Evolutionary conservation across 2,797 vertebrate species (phyloP), one percentile per base, ranked within the genome.

Genomic region (Crocodylus rhombifer): DNA sequence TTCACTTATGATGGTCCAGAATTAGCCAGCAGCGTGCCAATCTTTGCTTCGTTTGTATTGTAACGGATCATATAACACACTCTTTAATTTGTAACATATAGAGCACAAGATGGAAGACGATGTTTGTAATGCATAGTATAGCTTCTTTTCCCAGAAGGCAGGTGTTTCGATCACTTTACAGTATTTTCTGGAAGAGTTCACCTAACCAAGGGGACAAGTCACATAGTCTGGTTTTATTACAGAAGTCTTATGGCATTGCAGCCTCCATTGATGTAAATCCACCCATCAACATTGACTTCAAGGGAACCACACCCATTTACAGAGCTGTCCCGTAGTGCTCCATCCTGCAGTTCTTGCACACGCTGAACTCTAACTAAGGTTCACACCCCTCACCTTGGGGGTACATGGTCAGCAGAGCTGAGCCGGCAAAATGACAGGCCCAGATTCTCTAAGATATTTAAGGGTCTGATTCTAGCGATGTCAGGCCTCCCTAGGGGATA

Each of bases 181-280:
- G 95, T 94, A 94, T 85, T 97, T 95, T 88, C 91, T 91, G 71
- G 94, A 88, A 95, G 96, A 96, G 95, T 95, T 96, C 28, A n/a
- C 15, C n/a, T 65, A 95, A 95, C 89, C 85, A 84, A 94, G 95
- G 96, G 91, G 94, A 82, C 87, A 96, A 94, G 91, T 80, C 63
- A 91, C 82, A 75, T 80, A 84, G 75, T 90, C 67, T 80, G 95
- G 82, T 91, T 90, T 86, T 93, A 97, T 96, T 96, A 96, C 84
- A 82, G 61, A 95, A 95, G 94, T 96, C 80, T 97, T 95, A 95
- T 91, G 91, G 95, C 92, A 33, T 82, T 71, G 75, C 67, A 77
- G 90, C 74, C 10, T 57, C 75, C 71, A 91, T 77, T 88, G 80
- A 56, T 85, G 7, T 90, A 94, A 79, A 65, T 20, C 64, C 89